These are phyloP conservation scores for Sycophaga agraensis DNA, from an alignment of 1,140 invertebrate species.

Conservation along the genomic window DNA sequence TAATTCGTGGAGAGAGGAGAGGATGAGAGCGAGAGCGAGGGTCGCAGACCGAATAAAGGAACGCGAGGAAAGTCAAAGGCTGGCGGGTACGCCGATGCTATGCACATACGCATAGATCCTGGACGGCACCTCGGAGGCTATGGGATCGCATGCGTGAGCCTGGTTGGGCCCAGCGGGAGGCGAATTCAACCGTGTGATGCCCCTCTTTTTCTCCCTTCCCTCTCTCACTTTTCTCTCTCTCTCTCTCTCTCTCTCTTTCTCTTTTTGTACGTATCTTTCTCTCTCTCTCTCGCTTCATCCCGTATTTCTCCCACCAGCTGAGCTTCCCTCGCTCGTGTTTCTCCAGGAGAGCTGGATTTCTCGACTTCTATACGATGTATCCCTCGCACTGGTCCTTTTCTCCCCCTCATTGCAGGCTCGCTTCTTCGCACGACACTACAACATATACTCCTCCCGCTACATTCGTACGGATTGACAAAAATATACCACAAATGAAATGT, in stretches of 20 bases:
- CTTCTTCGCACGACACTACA: neutral
- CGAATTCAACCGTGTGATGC: slow-evolving; percentile 29
- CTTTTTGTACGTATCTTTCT: slow-evolving; percentile 7
- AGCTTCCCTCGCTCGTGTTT: slow-evolving; percentile 9
- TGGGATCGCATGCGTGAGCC: slow-evolving; percentile 48
- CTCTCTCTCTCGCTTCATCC: slow-evolving; percentile 25
- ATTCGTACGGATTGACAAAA: too few relatives aligned
- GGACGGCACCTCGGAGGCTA: slow-evolving; percentile 37
- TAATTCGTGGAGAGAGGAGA: too few relatives aligned
- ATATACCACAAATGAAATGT: too few relatives aligned
- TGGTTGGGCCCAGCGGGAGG: slow-evolving; percentile 51
- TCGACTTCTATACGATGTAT: slow-evolving; percentile 17
- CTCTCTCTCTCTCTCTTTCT: slow-evolving; percentile 18
- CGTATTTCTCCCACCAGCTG: slow-evolving; percentile 18
- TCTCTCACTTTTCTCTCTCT: too few relatives aligned
- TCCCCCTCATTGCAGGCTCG: neutral
- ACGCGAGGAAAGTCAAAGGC: neutral
- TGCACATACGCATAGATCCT: too few relatives aligned
- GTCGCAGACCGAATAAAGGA: neutral
- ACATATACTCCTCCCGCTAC: too few relatives aligned
- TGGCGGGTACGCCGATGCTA: neutral
- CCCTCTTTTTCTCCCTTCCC: too few relatives aligned
- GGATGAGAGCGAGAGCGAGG: too few relatives aligned
- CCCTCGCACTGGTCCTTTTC: slow-evolving; percentile 13
- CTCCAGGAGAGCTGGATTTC: slow-evolving; percentile 14